A percentile compares a stretch with the other conserved stretches of the same genome.
These are phyloP conservation scores for Drosophila takahashii DNA, from an alignment of 1,140 invertebrate species.

Conservation along the genomic window DNA sequence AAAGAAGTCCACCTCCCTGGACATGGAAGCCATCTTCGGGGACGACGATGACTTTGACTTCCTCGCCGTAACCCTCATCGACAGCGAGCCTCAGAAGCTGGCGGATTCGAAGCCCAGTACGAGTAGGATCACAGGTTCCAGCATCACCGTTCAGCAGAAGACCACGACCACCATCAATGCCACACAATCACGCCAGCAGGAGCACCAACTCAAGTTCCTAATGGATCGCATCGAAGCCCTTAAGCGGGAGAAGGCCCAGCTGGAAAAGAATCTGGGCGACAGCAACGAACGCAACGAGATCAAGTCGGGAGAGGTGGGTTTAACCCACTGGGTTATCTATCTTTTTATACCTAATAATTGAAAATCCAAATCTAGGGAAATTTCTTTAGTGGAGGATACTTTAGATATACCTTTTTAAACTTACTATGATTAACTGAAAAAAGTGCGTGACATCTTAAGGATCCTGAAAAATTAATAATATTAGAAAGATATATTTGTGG, in stretches of 20 bases:
- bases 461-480: too few relatives aligned
- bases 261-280: constrained; percentile 63
- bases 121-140: neutral
- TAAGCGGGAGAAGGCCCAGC: constrained; percentile 69
- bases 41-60: constrained; percentile 64
- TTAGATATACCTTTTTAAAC: too few relatives aligned
- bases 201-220: constrained; percentile 74
- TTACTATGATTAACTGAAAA: too few relatives aligned
- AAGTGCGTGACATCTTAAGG: too few relatives aligned
- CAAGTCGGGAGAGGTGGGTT: constrained; percentile 74
- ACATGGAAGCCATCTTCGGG: constrained; percentile 55
- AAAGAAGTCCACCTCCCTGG: constrained; percentile 15
- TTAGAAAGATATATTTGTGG: too few relatives aligned
- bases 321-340: too few relatives aligned
- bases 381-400: too few relatives aligned
- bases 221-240: constrained; percentile 69
- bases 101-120: neutral
- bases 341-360: too few relatives aligned
- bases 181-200: constrained; percentile 64
- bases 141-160: constrained; percentile 20
- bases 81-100: constrained; percentile 18
- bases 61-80: constrained; percentile 36
- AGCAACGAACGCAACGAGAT: constrained; percentile 51
- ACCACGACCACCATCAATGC: constrained; percentile 18
- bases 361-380: too few relatives aligned